Evolutionary conservation across 2,113 vertebrate genomes (phyloP).

Genomic region (Camelus dromedarius): DNA sequence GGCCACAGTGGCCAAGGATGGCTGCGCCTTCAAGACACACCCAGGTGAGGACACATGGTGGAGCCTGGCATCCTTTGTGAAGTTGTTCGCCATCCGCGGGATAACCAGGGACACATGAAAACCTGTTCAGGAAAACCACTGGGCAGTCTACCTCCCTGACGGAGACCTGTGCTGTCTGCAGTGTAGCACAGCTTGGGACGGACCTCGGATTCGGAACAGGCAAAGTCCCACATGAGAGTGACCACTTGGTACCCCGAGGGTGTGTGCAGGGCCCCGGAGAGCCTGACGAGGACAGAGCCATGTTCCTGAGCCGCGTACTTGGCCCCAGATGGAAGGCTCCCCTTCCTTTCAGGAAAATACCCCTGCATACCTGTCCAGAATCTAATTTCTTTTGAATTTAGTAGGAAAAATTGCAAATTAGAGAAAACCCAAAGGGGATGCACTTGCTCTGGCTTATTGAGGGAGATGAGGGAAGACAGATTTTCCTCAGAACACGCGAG

Average conservation of each 20-base stretch:
- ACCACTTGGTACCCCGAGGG: accelerated
- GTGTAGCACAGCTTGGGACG: neutral
- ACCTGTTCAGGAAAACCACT: neutral
- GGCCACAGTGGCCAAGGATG: accelerated
- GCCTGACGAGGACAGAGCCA: neutral
- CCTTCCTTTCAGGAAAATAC: neutral
- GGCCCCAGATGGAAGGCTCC: accelerated
- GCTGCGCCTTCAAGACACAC: neutral
- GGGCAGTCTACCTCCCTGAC: accelerated
- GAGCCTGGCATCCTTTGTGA: neutral
- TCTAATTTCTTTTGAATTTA: neutral
- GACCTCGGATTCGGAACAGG: no score
- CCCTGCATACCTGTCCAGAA: neutral
- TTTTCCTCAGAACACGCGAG: neutral
- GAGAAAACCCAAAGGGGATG: neutral
- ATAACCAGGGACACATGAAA: neutral
- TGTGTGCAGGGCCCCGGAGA: neutral
- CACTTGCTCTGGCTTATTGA: neutral
- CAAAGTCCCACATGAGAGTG: neutral
- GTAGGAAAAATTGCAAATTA: neutral
- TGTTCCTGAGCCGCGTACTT: accelerated
- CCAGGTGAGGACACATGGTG: neutral
- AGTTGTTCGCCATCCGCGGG: neutral
- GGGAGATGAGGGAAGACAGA: neutral
- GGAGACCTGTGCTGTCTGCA: no score